Base-by-base conservation (phyloP, 2,113 vertebrate species). In the Dicrurus megarhynchus region DNA sequence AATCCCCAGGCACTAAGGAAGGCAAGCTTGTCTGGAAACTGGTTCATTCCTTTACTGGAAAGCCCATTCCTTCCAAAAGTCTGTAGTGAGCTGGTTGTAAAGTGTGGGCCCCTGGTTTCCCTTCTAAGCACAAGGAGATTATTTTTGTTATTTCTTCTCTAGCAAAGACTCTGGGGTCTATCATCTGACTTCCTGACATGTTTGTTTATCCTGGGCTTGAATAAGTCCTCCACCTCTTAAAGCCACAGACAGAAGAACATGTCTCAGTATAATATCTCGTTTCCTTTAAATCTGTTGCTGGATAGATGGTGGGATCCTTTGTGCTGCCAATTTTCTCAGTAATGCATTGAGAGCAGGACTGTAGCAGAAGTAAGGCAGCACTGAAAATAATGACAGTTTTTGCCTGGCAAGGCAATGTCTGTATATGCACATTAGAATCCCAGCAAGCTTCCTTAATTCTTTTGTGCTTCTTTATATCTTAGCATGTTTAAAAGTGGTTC, bases 61-160 rank as follows among this genome's bases (percentile, higher is more conserved):
- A 80, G 78, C 33, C 33, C n/a, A 61, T 92, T 95, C 68, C 89
- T 47, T 92, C 56, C 70, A 69, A 52, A 93, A 84, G 84, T 44
- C 76, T 79, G 41, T 46, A 90, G 86, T 52, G 35, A 90, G 55
- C 75, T 73, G 56, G 44, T 84, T 75, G 75, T 95, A 91, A 91
- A 90, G 19, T 26, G 50, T 87, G 86, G 89, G 92, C 86, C 84
- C 68, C 89, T 96, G 92, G 55, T 95, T 96, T 97, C 87, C 89
- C 84, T 90, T 94, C 81, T 70, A 89, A 94, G 80, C 49, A 65
- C 67, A 81, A 84, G 68, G 67, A 94, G 90, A 94, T 90, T 96
- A 89, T 93, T 97, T 96, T 95, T 93, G 74, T 89, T 89, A 88
- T 78, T 96, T 92, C 76, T 95, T 93, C 68, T 57, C 59, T 80